Evolutionary conservation across 2,113 vertebrate genomes (phyloP).

Genomic region (Myiozetetes cayanensis): DNA sequence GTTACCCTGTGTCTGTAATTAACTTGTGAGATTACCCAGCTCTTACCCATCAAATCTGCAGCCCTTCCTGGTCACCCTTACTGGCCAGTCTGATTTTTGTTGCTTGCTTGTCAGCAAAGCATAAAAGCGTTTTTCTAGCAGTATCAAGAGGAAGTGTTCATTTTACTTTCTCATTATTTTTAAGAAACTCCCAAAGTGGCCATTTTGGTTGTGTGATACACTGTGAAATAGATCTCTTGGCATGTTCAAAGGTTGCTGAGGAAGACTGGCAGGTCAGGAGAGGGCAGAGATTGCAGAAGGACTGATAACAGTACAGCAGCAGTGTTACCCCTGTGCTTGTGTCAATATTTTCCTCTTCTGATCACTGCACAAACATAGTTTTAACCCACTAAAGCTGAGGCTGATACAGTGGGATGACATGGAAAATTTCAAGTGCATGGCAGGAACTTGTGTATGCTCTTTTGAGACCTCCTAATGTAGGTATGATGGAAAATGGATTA

Average conservation of each 20-base stretch:
- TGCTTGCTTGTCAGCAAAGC: background rate
- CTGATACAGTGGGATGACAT: background rate
- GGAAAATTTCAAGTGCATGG: slow-evolving; percentile 19
- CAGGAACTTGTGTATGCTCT: background rate
- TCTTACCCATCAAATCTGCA: background rate
- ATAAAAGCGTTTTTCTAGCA: background rate
- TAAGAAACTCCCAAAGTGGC: background rate
- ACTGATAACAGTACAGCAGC: background rate
- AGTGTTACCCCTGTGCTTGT: background rate
- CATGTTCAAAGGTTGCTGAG: slow-evolving; percentile 63
- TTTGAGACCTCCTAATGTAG: background rate
- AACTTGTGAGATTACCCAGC: background rate
- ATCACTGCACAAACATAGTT: slow-evolving; percentile 60
- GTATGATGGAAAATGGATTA: background rate
- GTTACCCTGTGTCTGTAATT: background rate
- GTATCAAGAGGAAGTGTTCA: background rate
- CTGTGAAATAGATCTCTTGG: background rate
- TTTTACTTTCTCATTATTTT: background rate
- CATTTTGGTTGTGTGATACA: background rate
- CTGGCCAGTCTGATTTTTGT: background rate
- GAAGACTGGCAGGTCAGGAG: background rate
- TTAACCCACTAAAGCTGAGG: slow-evolving; percentile 16
- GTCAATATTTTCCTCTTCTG: slow-evolving; percentile 72
- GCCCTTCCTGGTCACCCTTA: background rate
- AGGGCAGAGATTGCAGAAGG: background rate